A percentile compares a stretch with the other conserved stretches of the same genome.
These are phyloP conservation scores for Turdus rufiventris DNA, from an alignment of 2,113 vertebrate species.

Conservation along the genomic window DNA sequence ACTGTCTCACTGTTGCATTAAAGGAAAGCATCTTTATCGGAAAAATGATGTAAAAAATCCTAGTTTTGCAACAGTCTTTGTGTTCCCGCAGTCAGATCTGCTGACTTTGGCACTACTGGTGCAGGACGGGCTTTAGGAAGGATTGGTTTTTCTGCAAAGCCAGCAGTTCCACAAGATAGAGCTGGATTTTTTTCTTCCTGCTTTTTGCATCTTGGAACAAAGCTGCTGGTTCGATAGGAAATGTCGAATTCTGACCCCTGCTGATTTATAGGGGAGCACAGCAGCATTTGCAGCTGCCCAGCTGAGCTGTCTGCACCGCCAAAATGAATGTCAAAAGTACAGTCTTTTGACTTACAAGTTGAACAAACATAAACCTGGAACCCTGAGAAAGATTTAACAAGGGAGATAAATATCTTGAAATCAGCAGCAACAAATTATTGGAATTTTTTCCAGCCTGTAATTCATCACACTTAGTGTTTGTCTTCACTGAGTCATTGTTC, in stretches of 20 bases:
- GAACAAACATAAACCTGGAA: neutral
- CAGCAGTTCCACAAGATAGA: neutral
- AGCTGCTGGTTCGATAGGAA: neutral
- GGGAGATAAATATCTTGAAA: slow-evolving; percentile 31
- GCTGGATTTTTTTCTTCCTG: neutral
- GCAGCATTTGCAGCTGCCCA: neutral
- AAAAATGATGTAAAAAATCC: neutral
- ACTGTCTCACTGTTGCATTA: neutral
- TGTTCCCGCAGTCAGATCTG: neutral
- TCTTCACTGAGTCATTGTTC: neutral
- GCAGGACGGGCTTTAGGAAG: neutral
- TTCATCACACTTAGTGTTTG: slow-evolving; percentile 19
- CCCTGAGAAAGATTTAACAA: neutral
- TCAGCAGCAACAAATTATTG: neutral
- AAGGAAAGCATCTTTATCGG: slow-evolving; percentile 11
- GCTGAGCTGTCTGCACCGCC: neutral
- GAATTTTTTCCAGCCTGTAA: neutral
- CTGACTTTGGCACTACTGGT: neutral
- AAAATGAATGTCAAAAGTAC: neutral
- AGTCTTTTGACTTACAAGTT: neutral
- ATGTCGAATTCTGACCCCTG: neutral
- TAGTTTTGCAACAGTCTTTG: neutral
- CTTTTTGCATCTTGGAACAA: slow-evolving; percentile 11
- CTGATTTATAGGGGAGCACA: neutral
- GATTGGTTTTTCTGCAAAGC: neutral